Evolutionary conservation across 2,113 vertebrate genomes (phyloP).

Genomic region (Drymodes brunneopygia): DNA sequence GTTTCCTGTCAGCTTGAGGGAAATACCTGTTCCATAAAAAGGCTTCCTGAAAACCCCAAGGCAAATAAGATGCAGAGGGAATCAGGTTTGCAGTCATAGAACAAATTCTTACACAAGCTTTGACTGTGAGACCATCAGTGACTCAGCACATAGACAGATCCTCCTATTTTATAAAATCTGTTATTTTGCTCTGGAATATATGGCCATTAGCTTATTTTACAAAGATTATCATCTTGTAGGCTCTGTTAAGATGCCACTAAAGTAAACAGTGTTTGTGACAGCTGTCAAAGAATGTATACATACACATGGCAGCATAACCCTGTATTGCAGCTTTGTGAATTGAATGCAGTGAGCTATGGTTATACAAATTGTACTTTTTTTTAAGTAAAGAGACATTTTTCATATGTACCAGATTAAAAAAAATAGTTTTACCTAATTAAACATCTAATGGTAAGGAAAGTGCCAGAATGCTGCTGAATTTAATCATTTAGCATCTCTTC

Average conservation of each 20-base stretch:
- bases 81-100: neutral
- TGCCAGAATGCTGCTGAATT: neutral
- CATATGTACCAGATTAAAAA: neutral
- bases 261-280: neutral
- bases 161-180: neutral
- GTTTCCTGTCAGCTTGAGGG: neutral
- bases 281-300: neutral
- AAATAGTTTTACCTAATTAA: neutral
- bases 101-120: neutral
- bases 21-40: neutral
- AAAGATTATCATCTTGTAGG: neutral
- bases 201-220: neutral
- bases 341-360: neutral
- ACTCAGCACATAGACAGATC: neutral
- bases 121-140: neutral
- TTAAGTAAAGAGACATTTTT: neutral
- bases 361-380: neutral
- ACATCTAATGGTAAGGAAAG: neutral
- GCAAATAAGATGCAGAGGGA: neutral
- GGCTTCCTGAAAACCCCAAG: neutral
- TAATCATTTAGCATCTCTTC: neutral
- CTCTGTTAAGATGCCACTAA: neutral
- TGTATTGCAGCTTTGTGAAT: neutral
- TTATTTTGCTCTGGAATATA: neutral
- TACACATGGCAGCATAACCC: neutral